These are phyloP conservation scores for Orbicella faveolata DNA, from an alignment of 64 coral and sea anemone genomes.

Conservation along the genomic window DNA sequence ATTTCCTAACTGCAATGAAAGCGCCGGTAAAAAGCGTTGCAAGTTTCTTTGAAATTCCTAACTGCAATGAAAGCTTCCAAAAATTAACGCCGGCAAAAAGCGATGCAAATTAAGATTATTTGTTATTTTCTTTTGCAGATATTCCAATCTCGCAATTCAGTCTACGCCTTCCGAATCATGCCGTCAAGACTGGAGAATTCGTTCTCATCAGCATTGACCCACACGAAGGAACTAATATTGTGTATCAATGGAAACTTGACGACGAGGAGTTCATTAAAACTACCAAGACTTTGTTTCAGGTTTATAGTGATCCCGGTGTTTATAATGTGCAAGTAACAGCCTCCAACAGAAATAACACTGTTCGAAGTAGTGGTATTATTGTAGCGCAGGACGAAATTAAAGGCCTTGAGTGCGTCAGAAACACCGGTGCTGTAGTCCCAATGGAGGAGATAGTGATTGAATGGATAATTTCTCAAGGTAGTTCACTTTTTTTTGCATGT, in stretches of 20 bases:
- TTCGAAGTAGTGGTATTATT: not conserved
- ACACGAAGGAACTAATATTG: constrained; percentile 38
- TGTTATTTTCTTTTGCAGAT: not conserved
- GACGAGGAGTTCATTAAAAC: not conserved
- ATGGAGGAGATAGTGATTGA: constrained; percentile 8
- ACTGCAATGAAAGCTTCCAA: too few species aligned
- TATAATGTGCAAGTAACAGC: constrained; percentile 39
- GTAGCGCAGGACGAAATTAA: constrained; percentile 25
- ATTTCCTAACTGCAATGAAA: too few species aligned
- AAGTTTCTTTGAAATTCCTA: too few species aligned
- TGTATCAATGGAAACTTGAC: constrained; percentile 56
- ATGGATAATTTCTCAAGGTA: constrained; percentile 56
- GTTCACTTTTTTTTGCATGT: not conserved
- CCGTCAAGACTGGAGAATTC: not conserved
- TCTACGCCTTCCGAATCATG: not conserved
- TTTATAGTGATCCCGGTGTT: constrained; percentile 28
- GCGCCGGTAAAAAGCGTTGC: too few species aligned
- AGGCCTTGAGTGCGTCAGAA: not conserved
- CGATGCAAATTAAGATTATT: not conserved
- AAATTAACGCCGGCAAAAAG: too few species aligned
- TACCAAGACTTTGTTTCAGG: not conserved
- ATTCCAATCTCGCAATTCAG: constrained; percentile 13
- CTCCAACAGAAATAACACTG: constrained; percentile 31
- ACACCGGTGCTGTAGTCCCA: constrained; percentile 2
- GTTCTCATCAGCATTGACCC: not conserved